phyloP scores from a whole-genome alignment of 2,888 invertebrate genomes.

The Marasmarcha lunaedactyla region DNA sequence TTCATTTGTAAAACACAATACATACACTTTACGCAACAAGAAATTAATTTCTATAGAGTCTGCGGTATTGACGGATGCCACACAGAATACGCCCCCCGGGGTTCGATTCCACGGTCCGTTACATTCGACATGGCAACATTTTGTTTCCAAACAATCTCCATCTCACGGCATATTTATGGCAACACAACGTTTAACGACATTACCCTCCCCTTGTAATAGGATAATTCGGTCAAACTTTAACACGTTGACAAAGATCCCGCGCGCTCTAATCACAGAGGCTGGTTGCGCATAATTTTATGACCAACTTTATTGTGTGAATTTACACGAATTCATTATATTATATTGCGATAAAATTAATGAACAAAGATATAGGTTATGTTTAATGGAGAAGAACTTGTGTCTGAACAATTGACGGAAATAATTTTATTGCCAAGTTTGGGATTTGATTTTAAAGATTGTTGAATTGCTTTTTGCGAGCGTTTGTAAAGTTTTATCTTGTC shows the following conservation, averaged over 20 bases:
- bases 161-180: conserved; percentile 59
- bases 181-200: conserved; percentile 64
- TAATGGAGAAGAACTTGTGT: not conserved
- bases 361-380: conserved; percentile 15
- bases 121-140: conserved; percentile 51
- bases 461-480: too few species aligned
- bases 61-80: not conserved
- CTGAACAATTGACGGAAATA: not conserved
- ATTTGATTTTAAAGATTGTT: too few species aligned
- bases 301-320: conserved; percentile 52
- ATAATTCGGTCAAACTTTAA: conserved; percentile 70
- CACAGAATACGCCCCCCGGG: not conserved
- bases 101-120: conserved; percentile 47
- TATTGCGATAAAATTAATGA: conserved; percentile 26
- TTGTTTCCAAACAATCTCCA: conserved; percentile 66
- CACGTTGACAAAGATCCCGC: conserved; percentile 56
- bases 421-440: too few species aligned
- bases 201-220: conserved; percentile 40
- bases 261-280: conserved; percentile 52
- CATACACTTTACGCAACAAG: too few species aligned
- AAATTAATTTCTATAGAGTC: too few species aligned
- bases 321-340: not conserved
- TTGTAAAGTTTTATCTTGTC: too few species aligned
- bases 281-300: conserved; percentile 51
- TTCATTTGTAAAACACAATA: too few species aligned